Evolutionary conservation across 2,888 invertebrate species (phyloP), one percentile per base, ranked within the genome.

Genomic region (Frankliniella intonsa): DNA sequence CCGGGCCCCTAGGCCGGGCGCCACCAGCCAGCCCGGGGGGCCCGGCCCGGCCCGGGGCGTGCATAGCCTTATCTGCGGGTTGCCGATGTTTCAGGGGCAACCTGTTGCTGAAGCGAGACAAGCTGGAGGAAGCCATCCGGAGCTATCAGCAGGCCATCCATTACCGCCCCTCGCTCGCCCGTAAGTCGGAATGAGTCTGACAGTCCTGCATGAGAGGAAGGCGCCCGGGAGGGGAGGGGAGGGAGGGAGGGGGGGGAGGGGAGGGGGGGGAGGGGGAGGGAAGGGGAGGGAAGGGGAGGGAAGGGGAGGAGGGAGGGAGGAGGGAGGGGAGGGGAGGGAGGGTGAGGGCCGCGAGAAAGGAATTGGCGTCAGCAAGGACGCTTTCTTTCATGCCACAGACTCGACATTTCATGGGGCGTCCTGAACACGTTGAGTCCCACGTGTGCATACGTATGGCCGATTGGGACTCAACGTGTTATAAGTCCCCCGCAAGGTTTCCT

Each of bases 91-190:
- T 84, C 93, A 96, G 96, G 88, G 97, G 97, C 84, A 95, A 97
- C 87, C 90, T 97, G 87, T 92, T 95, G 86, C 97, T 97, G 89
- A 94, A 95, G 86, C 94, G 95, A 89, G 93, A 94, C 87, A 92
- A 95, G 86, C 93, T 93, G 88, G 92, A 94, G 85, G 95, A 95
- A 88, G 96, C 97, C 84, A 92, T 97, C 87, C 92, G 94, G 88
- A 95, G 95, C 89, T 97, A 97, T 89, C 93, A 95, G 88, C 92
- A 93, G 86, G 97, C 97, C 85, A 96, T 97, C 87, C 94, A 94
- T 89, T 97, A 94, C 89, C 91, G 97, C 88, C 97, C 97, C 85
- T 94, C 95, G 87, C 92, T 97, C 89, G 96, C 97, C 88, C 91
- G 97, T 97, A 91, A 94, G 95, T 76, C 25, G 69, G 11, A 62